Evolutionary conservation across 2,797 vertebrate species (phyloP).

Genomic region (Toxotes lorentzi): DNA sequence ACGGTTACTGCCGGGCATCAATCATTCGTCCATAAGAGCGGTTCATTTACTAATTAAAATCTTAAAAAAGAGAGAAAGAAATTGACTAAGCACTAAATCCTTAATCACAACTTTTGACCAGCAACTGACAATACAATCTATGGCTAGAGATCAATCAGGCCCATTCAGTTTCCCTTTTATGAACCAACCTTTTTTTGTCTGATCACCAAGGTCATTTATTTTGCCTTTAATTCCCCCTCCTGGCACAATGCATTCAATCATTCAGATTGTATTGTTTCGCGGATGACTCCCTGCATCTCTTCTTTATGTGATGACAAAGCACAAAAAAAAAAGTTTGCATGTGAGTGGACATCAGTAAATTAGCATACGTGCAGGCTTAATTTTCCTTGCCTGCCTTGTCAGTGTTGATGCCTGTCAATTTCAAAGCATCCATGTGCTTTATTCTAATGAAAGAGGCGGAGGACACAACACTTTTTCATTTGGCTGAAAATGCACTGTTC

Average conservation of each 20-base stretch:
- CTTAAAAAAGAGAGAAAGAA: slow-evolving; percentile 83
- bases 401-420: slow-evolving; percentile 77
- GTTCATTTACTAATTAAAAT: slow-evolving; percentile 98
- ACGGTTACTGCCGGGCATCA: slow-evolving; percentile 86
- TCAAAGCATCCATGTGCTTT: slow-evolving; percentile 64
- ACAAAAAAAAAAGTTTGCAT: slow-evolving; percentile 65
- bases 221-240: slow-evolving; percentile 69
- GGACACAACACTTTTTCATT: slow-evolving; percentile 74
- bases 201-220: slow-evolving; percentile 72
- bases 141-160: slow-evolving; percentile 81
- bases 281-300: slow-evolving; percentile 41
- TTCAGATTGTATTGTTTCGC: slow-evolving; percentile 61
- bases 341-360: slow-evolving; percentile 76
- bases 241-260: slow-evolving; percentile 73
- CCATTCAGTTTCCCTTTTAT: slow-evolving; percentile 71
- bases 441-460: slow-evolving; percentile 82
- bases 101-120: slow-evolving; percentile 89
- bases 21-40: slow-evolving; percentile 90
- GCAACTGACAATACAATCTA: slow-evolving; percentile 79
- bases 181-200: slow-evolving; percentile 67
- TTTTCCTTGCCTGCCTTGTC: slow-evolving; percentile 70
- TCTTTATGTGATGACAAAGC: slow-evolving; percentile 52
- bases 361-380: slow-evolving; percentile 69
- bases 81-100: slow-evolving; percentile 91
- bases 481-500: slow-evolving; percentile 67